phyloP scores from a whole-genome alignment of 2,797 vertebrate species.

The Poeciliopsis infans region DNA sequence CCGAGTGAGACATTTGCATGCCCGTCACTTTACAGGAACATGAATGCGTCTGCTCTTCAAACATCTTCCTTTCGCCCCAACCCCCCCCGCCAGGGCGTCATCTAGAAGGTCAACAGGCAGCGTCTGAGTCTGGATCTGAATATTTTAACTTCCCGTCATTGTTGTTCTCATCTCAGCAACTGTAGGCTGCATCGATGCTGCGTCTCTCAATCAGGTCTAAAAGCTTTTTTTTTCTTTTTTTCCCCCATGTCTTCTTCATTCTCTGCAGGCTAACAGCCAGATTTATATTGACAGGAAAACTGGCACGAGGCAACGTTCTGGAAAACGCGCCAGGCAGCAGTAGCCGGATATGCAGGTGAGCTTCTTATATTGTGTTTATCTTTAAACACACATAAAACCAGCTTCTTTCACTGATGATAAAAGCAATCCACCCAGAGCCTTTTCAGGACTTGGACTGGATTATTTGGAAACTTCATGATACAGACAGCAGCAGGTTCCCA shows the following conservation, averaged over 20 bases:
- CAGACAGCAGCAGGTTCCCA: not conserved
- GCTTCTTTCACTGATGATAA: not conserved
- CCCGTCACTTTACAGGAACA: conserved; percentile 13
- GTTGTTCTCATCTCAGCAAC: not conserved
- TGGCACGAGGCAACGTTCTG: not conserved
- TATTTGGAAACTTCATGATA: not conserved
- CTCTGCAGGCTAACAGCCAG: not conserved
- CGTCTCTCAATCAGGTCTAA: conserved; percentile 8
- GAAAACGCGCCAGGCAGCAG: not conserved
- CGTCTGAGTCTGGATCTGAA: conserved; percentile 8
- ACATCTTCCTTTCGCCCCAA: not conserved
- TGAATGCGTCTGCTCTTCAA: conserved; percentile 11
- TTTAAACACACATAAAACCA: not conserved
- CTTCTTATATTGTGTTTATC: not conserved
- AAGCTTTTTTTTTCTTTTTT: not conserved
- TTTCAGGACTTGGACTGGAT: not conserved
- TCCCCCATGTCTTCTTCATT: not conserved
- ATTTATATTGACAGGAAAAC: not conserved
- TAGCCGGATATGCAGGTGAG: not conserved
- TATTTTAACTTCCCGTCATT: conserved; percentile 1
- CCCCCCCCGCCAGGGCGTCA: not conserved
- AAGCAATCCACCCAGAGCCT: not conserved
- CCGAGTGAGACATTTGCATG: conserved; percentile 10
- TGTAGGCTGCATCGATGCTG: not conserved
- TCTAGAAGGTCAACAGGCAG: conserved; percentile 10